Base-by-base conservation (phyloP, 2,797 vertebrate species). In the Hypotaenidia philippensis region DNA sequence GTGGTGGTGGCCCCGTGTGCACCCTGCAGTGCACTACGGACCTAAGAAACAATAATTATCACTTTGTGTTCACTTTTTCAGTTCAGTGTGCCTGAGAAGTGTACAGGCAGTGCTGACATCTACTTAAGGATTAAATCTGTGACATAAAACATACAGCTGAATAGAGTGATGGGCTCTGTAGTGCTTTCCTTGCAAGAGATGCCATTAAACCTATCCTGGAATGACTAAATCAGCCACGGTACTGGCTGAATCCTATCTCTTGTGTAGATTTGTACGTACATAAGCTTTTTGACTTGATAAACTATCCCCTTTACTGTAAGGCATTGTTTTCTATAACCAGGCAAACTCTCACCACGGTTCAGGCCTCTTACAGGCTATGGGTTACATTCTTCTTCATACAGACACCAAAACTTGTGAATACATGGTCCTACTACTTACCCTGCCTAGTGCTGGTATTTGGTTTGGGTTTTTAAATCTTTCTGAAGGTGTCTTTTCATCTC, bases 261-360 rank as follows among this genome's bases (percentile, higher is more conserved):
- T 0, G 0, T 22, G 15, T 36, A 18, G 13, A 23, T 26, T 23
- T 26, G 6, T 3, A 38, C 11, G 10, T 34, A 38, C 11, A 21
- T 40, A 40, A n/a, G 22, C 32, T 69, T 29, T 77, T 45, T 45
- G 27, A 20, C 22, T 40, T 69, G 40, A 61, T 32, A 56, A 55
- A 52, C 36, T 9, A n/a, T 6, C 6, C 15, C 29, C 29, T 49
- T 61, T 26, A 53, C 8, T 2, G 25, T 53, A 17, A 61, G 38
- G 29, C 23, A 55, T 47, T 25, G 7, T 22, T 64, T 94, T 72
- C 47, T 60, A 6, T 49, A 61, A 60, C 3, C 7, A 36, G 34
- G 27, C 10, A 75, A 76, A 65, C 14, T 68, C 72, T 70, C 45
- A 59, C 19, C 31, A 77, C 10, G 31, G 20, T 34, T 89, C 21